Evolutionary conservation across 2,797 vertebrate species (phyloP), one percentile per base, ranked within the genome.

Genomic region (Crenuchus spilurus): DNA sequence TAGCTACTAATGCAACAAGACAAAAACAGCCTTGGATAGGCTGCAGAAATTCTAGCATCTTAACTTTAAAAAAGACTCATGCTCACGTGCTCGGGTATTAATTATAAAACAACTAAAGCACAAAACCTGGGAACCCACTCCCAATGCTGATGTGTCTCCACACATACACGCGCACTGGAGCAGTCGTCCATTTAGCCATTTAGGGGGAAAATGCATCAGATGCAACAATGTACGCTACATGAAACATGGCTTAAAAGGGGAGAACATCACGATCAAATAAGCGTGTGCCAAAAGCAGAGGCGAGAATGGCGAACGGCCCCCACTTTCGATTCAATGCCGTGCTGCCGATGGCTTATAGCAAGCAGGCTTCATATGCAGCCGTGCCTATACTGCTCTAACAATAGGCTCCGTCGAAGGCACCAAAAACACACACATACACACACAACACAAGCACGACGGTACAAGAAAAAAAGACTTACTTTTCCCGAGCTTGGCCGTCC

Each of bases 401-500:
- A 82, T 82, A 75, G 80, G 74, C 80, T 82, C 69, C 63, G 71
- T 62, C 78, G 68, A 74, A 55, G 73, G 52, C 68, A 79, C n/a
- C 30, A 7, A 55, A 20, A 69, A 51, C 14, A 44, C 9, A 11
- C 18, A 76, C 58, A 72, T 46, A 33, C n/a, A 70, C 35, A 55
- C 55, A 75, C 66, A 55, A 51, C 66, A 37, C 35, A 52, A 54
- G 51, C 74, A 70, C 72, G 54, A 76, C 73, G 66, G 44, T 62
- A 13, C 26, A 64, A 63, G 8, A 54, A 35, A 63, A 46, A 71
- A 77, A 58, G 33, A 75, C 96, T 97, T 96, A 98, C 97, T 98
- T 98, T 93, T 98, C 96, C 85, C 97, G 92, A 75, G 97, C 97
- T 86, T 98, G 96, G 84, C 94, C 94, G 92, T 98, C 97, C 88